Conservation (phyloP, 2,113 vertebrate genomes). For the Blennius ocellaris region DNA sequence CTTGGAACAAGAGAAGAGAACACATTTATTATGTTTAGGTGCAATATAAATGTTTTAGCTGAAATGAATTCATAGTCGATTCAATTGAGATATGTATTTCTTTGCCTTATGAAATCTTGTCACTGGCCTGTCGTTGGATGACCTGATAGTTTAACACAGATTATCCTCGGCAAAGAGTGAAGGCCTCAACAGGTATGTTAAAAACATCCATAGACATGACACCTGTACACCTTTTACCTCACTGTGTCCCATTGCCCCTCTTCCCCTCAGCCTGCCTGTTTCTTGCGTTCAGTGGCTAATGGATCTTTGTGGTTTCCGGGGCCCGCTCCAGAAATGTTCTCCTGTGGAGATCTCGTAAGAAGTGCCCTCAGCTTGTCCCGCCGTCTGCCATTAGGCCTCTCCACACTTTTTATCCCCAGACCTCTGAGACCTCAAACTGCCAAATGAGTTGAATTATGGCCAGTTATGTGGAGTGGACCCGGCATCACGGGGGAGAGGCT, state of each 20-base stretch:
- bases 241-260: constrained; percentile 29
- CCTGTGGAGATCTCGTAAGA: constrained; percentile 76
- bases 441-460: constrained; percentile 86
- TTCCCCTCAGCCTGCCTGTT: constrained; percentile 13
- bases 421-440: constrained; percentile 85
- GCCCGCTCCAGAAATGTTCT: constrained; percentile 78
- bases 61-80: too few species aligned
- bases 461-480: constrained; percentile 83
- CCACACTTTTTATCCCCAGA: constrained; percentile 82
- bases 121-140: neutral
- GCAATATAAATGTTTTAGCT: too few species aligned
- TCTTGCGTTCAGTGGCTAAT: constrained; percentile 61
- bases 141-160: neutral
- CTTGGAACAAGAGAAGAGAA: too few species aligned
- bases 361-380: constrained; percentile 76
- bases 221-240: constrained; percentile 18
- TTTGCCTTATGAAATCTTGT: neutral
- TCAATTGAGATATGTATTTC: too few species aligned
- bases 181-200: neutral
- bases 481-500: constrained; percentile 78
- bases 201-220: constrained; percentile 35
- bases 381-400: constrained; percentile 81
- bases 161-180: neutral
- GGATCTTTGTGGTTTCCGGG: constrained; percentile 71
- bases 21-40: too few species aligned